A percentile compares a stretch with the other conserved stretches of the same genome.
These are phyloP conservation scores for Nemoura dubitans DNA, from an alignment of 2,888 invertebrate genomes.

Conservation along the genomic window DNA sequence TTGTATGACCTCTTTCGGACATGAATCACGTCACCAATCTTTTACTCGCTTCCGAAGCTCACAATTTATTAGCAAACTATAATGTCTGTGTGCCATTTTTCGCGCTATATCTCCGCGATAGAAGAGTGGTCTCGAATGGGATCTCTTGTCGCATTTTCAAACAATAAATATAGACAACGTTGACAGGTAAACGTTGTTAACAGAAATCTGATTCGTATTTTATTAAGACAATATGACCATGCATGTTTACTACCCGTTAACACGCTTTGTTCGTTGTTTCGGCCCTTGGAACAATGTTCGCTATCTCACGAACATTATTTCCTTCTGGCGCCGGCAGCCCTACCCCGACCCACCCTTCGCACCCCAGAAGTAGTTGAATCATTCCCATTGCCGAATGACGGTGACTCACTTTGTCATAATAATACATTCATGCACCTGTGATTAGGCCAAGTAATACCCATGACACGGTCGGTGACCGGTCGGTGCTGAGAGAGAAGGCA, in stretches of 20 bases:
- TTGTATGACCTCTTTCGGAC: not conserved
- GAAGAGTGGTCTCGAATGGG: not conserved
- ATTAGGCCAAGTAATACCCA: not conserved
- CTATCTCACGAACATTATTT: not conserved
- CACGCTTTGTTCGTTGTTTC: not conserved
- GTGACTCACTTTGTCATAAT: not conserved
- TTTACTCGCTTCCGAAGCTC: not conserved
- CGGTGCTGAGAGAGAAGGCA: not conserved
- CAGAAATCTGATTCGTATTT: not conserved
- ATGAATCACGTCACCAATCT: not conserved
- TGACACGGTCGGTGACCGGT: not conserved
- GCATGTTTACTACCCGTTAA: not conserved
- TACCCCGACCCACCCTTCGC: no score
- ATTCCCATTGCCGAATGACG: not conserved
- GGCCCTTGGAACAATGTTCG: not conserved
- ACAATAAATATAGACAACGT: not conserved
- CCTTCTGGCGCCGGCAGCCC: not conserved
- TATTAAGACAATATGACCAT: constrained; percentile 5
- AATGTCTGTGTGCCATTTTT: not conserved
- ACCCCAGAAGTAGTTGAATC: not conserved
- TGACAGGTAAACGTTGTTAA: not conserved
- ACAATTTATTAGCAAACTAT: not conserved
- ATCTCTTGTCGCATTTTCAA: not conserved
- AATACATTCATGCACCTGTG: not conserved
- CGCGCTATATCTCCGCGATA: not conserved